Conservation (phyloP, 2,888 invertebrate genomes). For the Ernsta delagoae region DNA sequence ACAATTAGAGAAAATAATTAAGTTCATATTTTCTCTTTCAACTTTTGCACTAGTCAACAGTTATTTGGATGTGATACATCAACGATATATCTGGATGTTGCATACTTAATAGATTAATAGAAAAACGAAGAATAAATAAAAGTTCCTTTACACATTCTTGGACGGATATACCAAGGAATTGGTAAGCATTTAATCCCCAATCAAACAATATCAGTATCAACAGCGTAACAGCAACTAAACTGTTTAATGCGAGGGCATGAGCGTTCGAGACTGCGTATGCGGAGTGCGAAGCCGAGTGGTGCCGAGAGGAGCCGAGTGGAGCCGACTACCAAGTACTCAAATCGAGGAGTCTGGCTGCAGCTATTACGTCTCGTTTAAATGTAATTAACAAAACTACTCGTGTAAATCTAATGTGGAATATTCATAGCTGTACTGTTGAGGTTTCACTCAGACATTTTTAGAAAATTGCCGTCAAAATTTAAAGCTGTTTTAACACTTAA, state of each 20-base stretch:
- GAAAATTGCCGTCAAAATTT: too few species aligned
- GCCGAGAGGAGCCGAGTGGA: neutral
- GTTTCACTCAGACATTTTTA: neutral
- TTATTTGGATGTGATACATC: too few species aligned
- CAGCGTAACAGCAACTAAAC: neutral
- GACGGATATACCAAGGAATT: neutral
- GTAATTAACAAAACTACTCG: conserved; percentile 10
- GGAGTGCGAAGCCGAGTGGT: neutral
- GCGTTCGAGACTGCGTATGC: neutral
- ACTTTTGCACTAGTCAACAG: too few species aligned
- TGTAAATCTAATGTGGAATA: neutral
- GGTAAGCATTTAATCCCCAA: neutral
- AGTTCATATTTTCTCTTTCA: too few species aligned
- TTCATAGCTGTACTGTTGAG: neutral
- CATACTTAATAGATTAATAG: too few species aligned
- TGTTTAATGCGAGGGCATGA: neutral
- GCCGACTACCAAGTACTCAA: neutral
- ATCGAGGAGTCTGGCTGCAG: conserved; percentile 4
- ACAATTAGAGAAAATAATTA: too few species aligned
- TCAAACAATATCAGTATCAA: neutral
- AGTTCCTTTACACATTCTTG: neutral
- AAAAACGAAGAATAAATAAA: too few species aligned
- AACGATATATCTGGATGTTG: too few species aligned
- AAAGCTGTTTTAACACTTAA: too few species aligned
- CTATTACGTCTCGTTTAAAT: conserved; percentile 4